Conservation (phyloP, 2,113 vertebrate species). For the Coptodon rendalli region DNA sequence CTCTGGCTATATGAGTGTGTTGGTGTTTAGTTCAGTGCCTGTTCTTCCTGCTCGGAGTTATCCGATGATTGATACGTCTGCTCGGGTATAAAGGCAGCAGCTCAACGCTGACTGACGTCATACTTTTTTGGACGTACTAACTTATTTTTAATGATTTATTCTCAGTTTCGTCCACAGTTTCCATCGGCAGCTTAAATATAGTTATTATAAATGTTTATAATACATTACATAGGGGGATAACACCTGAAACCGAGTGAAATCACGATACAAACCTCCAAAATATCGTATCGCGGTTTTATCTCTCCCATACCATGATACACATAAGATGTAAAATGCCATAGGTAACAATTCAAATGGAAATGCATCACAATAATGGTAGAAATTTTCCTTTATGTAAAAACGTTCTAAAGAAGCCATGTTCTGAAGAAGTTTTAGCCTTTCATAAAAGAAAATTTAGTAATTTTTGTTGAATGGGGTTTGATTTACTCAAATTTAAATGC, state of each 20-base stretch:
- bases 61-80: slow-evolving; percentile 18
- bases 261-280: neutral
- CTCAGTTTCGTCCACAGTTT: neutral
- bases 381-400: neutral
- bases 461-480: neutral
- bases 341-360: neutral
- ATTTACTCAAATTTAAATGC: neutral
- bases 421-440: neutral
- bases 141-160: neutral
- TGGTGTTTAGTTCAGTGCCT: neutral
- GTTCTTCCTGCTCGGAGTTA: neutral
- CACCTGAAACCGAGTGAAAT: neutral
- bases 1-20: neutral
- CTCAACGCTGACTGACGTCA: neutral
- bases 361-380: neutral
- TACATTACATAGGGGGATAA: neutral
- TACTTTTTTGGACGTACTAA: neutral
- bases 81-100: neutral
- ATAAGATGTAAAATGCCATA: neutral
- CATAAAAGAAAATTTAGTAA: neutral
- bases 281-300: neutral
- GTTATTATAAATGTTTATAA: neutral
- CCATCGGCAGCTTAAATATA: neutral
- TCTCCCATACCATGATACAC: neutral
- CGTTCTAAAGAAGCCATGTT: neutral